Base-by-base conservation (phyloP, 2,113 vertebrate genomes). In the Eira barbara region DNA sequence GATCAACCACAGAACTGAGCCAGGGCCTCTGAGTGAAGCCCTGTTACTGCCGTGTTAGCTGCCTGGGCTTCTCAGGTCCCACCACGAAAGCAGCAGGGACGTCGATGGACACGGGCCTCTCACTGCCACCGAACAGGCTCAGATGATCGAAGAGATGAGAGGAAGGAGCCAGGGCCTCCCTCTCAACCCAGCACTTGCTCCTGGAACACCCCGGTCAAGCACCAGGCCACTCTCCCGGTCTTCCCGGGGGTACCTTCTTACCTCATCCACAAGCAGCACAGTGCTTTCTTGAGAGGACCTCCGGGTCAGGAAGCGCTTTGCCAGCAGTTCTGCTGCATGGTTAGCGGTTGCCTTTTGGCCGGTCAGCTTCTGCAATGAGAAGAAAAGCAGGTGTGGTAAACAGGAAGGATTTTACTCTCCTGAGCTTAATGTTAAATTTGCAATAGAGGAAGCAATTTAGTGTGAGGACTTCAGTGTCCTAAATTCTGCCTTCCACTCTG, bases 201-300 rank as follows among this genome's bases (percentile, higher is more conserved):
- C 61, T 0, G 20, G 21, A n/a, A 57, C 34, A 21, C 18, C 3
- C 21, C 1, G 6, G 31, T 21, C 25, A 42, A 29, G 31, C 20
- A 27, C 63, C 18, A 31, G 1, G 36, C 31, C 42, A 10, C 6
- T 47, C 20, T n/a, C 80, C 27, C 2, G 0, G 31, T 59, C 34
- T 63, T 55, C 74, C 1, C 0, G 1, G 2, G 29, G 47, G 63
- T 1, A n/a, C 47, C 80, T 82, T 25, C 98, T 98, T 71, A 99
- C 99, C 98, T 99, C 99, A 59, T 99, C 99, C 96, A 99, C 99
- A 83, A 99, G 93, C 90, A 99, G 98, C 91, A 99, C 99, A 0
- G 99, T 99, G 25, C 99, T 99, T 96, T 99, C 99, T 97, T 98
- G 99, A 97, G 99, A 99, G 18, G 99, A 99, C 0, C 99, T 98